Evolutionary conservation across 2,113 vertebrate species (phyloP), one percentile per base, ranked within the genome.

Genomic region (Hippocampus abdominalis): DNA sequence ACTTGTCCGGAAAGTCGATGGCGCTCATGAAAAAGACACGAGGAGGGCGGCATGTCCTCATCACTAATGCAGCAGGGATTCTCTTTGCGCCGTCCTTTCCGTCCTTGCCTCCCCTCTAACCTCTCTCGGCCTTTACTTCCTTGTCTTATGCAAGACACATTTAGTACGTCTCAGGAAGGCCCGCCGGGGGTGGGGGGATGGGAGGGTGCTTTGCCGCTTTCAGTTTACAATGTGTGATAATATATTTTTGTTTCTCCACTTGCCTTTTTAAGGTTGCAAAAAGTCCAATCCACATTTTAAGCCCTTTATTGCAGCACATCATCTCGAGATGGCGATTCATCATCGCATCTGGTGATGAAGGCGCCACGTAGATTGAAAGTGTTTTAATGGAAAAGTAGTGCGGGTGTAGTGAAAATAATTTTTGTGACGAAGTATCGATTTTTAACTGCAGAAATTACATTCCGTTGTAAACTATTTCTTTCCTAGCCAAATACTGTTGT

Each of bases 61-160:
- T 88, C 23, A 85, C 63, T 83, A 71, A 87, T 87, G 75, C 75
- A 84, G 32, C n/a, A 83, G 79, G 29, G 84, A 48, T 74, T 86
- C 72, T 79, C 79, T 87, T 68, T 79, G 70, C 23, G 12, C 73
- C 62, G 74, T 81, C 72, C 78, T 65, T 36, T 68, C 70, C 36
- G 40, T 78, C 70, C 69, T 64, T 42, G 11, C 40, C 40, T 12
- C 20, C 10, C n/a, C 70, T 68, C 23, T 69, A 40, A 53, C 32
- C 56, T 53, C 68, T 57, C n/a, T 18, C 2, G 39, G 11, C 66
- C 71, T 82, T 69, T 68, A 57, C 67, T 44, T 46, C 20, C 40
- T 49, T 21, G 56, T 40, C 70, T 86, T 86, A 71, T 0, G 2
- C 60, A 86, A 78, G 62, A 1, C n/a, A 69, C 25, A 60, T 64